phyloP scores from a whole-genome alignment of 2,113 vertebrate genomes.

The Rostratula benghalensis region DNA sequence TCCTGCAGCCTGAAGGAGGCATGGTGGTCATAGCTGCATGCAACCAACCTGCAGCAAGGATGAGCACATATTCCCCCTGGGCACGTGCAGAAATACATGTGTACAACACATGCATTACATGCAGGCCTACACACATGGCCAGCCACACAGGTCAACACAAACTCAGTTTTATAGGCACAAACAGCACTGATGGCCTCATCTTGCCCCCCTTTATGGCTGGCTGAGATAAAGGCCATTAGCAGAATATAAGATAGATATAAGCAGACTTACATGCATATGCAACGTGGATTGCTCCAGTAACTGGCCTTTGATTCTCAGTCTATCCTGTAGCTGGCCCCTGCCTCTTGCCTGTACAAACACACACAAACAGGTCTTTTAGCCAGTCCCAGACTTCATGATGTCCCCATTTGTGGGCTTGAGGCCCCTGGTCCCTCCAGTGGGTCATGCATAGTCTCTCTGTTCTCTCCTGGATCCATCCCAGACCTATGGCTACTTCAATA shows the following conservation, averaged over 20 bases:
- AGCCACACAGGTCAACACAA: neutral
- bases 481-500: neutral
- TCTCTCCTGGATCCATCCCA: neutral
- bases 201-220: neutral
- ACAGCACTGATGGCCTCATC: neutral
- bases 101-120: neutral
- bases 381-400: neutral
- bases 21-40: neutral
- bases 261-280: neutral
- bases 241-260: neutral
- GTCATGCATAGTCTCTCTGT: neutral
- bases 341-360: rapidly evolving
- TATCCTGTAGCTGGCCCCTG: neutral
- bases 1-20: neutral
- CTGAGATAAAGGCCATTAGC: neutral
- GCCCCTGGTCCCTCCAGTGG: neutral
- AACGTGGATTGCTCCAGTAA: neutral
- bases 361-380: neutral
- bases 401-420: neutral
- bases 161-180: neutral
- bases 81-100: rapidly evolving
- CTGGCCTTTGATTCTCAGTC: neutral
- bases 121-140: neutral
- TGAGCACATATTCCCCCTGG: neutral
- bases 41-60: neutral